phyloP scores from a whole-genome alignment of 2,888 invertebrate genomes.

The Serripes groenlandicus region DNA sequence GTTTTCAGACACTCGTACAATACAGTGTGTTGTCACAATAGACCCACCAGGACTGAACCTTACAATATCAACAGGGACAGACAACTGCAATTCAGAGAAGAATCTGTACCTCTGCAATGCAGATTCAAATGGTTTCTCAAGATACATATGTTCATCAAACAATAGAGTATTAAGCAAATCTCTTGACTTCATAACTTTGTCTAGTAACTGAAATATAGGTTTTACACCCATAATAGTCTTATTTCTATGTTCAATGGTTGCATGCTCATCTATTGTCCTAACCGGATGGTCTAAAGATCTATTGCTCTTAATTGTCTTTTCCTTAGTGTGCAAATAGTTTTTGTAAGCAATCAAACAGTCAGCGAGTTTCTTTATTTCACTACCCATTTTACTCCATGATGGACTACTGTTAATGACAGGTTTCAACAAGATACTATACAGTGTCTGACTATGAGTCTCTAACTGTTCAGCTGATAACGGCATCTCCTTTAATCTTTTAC shows the following conservation, averaged over 20 bases:
- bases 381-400: background rate
- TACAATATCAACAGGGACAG: constrained; percentile 41
- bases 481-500: too few relatives aligned
- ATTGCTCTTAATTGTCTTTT: constrained; percentile 8
- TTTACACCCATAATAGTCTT: background rate
- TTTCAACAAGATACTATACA: background rate
- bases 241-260: background rate
- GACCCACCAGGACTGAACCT: constrained; percentile 55
- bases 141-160: constrained; percentile 37
- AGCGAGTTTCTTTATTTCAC: background rate
- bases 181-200: background rate
- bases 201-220: background rate
- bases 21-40: constrained; percentile 29
- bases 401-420: background rate
- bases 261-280: background rate
- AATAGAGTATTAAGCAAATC: background rate
- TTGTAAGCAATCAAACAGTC: background rate
- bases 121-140: constrained; percentile 27
- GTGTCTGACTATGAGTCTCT: too few relatives aligned
- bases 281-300: background rate
- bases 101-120: constrained; percentile 33
- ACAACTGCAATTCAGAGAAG: constrained; percentile 33
- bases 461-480: too few relatives aligned
- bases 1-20: constrained; percentile 21
- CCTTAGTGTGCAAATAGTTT: background rate